Conservation (phyloP, 2,797 vertebrate species). For the Falco naumanni region DNA sequence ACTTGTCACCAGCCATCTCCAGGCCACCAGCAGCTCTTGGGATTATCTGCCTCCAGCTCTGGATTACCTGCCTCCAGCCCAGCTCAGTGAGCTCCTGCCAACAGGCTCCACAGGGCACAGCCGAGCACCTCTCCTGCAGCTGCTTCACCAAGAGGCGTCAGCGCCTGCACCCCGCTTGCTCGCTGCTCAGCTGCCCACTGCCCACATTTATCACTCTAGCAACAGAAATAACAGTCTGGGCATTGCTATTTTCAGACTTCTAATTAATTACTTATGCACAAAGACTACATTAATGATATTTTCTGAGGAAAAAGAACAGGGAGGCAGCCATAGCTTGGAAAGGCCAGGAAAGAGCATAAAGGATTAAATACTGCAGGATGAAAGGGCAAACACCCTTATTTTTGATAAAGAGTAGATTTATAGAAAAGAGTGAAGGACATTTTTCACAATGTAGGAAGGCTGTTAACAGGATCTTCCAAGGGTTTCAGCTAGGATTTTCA, state of each 20-base stretch:
- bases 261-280: not conserved
- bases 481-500: not conserved
- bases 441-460: not conserved
- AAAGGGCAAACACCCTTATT: not conserved
- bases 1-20: fast-evolving
- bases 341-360: not conserved
- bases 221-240: not conserved
- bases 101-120: fast-evolving
- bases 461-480: not conserved
- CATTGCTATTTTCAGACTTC: not conserved
- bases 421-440: not conserved
- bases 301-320: not conserved
- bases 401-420: not conserved
- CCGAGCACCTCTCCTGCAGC: not conserved
- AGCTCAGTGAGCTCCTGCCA: not conserved
- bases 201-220: not conserved
- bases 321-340: not conserved
- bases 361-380: not conserved
- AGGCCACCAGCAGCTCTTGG: not conserved
- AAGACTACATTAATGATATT: not conserved
- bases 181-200: not conserved
- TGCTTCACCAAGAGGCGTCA: not conserved
- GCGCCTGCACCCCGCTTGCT: fast-evolving
- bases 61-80: not conserved
- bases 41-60: not conserved